Evolutionary conservation across 2,888 invertebrate genomes (phyloP), one percentile per base, ranked within the genome.

Genomic region (Parochlus steinenii): DNA sequence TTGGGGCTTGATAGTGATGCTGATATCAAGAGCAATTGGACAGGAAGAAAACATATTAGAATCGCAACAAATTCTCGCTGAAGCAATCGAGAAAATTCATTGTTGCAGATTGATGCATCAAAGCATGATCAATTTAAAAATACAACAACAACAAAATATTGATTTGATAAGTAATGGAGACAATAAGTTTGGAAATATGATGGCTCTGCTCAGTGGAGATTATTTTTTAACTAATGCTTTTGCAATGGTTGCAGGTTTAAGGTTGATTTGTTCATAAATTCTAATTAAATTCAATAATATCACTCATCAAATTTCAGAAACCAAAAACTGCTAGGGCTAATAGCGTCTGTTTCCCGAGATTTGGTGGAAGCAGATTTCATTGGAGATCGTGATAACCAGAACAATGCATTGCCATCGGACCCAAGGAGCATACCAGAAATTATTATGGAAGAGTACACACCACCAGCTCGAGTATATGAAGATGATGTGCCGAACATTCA

Each of bases 31-130:
- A 62, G 86, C 90, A 10, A 89, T 86, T 6, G 90, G 89, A 2
- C 82, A 85, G 61, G 68, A 72, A 15, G 59, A 75, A 0, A 74
- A 74, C 52, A 76, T 81, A 42, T 75, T 82, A 0, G 82, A 82
- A 46, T 81, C 83, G 43, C 89, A 89, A 55, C 68, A 86, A 40
- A 81, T 80, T 3, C 58, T 93, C 33, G 92, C 92, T 0, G 92
- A 93, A 59, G 83, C 92, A n/a, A 86, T 86, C 0, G 93, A 93
- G 64, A 87, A 93, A 86, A 89, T 93, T 42, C 71, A 90, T 29
- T 90, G 89, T 1, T 85, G 90, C 15, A 82, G 87, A 54, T 63
- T 90, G 42, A 82, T 93, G 10, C 93, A 93, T 60, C 81, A 77
- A 53, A 82, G 23, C 7, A 22, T 22, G 7, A 8, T 22, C 7